Conservation (phyloP, 1,140 invertebrate genomes). For the Eciton burchellii region DNA sequence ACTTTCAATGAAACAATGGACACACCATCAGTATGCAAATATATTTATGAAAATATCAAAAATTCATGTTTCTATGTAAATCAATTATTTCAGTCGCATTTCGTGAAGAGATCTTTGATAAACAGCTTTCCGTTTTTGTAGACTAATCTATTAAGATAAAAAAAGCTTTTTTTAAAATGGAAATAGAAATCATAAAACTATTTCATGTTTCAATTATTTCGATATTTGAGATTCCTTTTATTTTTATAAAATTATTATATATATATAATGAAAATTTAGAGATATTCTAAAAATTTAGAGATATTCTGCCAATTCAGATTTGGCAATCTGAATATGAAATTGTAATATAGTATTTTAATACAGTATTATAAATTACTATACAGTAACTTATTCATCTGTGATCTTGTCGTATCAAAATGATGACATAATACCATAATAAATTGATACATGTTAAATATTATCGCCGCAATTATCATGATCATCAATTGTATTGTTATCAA, state of each 20-base stretch:
- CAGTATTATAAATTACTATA: no score
- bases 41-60: conserved; percentile 21
- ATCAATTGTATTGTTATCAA: neutral
- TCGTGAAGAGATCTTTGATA: neutral
- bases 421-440: no score
- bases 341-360: no score
- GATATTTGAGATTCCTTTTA: neutral
- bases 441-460: neutral
- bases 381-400: no score
- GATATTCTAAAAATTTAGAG: no score
- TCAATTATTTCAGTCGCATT: conserved; percentile 14
- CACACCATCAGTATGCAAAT: conserved; percentile 30
- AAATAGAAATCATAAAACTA: neutral
- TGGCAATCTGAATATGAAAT: neutral
- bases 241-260: neutral
- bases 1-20: neutral
- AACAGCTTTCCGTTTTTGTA: conserved; percentile 1
- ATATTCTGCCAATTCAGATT: no score
- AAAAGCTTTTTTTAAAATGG: neutral
- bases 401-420: no score
- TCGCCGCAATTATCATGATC: neutral
- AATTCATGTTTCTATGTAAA: conserved; percentile 24
- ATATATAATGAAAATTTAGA: no score
- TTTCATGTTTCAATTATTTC: neutral
- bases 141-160: neutral